A percentile compares a stretch with the other conserved stretches of the same genome.
These are phyloP conservation scores for Dipodomys stephensi DNA, from an alignment of 2,113 vertebrate species.

Conservation along the genomic window DNA sequence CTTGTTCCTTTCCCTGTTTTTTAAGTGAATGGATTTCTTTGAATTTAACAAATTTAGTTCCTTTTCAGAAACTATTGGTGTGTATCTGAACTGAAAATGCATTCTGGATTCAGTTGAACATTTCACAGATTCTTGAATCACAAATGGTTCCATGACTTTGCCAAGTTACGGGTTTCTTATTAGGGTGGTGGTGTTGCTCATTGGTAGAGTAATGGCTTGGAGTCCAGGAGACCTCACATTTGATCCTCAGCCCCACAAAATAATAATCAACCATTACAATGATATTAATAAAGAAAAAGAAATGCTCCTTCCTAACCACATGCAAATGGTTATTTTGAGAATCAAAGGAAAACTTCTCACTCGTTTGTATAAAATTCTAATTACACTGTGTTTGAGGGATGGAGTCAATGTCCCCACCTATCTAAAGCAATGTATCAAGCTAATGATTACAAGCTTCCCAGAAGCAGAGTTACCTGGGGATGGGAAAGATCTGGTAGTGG, in stretches of 20 bases:
- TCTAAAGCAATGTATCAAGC: conserved; percentile 5
- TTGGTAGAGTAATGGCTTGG: no score
- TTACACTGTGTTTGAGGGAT: neutral
- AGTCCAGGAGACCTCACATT: neutral
- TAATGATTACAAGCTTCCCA: neutral
- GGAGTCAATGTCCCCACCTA: neutral
- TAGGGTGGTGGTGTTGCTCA: neutral
- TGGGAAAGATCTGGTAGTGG: neutral
- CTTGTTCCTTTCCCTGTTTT: neutral
- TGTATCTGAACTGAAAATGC: neutral
- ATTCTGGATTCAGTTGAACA: neutral
- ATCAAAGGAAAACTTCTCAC: neutral
- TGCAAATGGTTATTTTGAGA: neutral
- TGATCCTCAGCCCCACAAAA: neutral
- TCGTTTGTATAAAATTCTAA: neutral
- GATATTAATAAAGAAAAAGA: neutral
- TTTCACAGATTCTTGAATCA: neutral
- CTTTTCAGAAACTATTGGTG: neutral
- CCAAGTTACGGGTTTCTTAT: conserved; percentile 1
- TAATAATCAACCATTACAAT: no score
- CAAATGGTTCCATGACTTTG: neutral
- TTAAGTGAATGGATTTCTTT: neutral
- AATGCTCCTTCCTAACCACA: neutral
- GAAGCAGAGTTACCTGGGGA: neutral
- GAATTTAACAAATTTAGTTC: neutral